phyloP scores from a whole-genome alignment of 2,888 invertebrate genomes.

The Sicus ferrugineus region DNA sequence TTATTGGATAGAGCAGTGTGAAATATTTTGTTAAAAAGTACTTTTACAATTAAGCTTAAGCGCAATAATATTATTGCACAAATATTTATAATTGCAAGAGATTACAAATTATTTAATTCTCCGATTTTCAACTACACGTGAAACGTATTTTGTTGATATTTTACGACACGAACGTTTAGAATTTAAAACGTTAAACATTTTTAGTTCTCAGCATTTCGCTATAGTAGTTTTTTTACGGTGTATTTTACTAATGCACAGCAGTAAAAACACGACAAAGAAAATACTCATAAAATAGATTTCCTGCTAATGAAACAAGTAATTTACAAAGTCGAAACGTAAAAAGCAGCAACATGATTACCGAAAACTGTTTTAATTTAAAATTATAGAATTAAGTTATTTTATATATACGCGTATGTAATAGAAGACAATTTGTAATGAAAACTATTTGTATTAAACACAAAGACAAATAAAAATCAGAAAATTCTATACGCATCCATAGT shows the following conservation, averaged over 20 bases:
- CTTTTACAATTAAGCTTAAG: no score
- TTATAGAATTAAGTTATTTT: background rate
- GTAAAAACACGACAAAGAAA: slow-evolving; percentile 7
- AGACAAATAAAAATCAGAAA: slow-evolving; percentile 4
- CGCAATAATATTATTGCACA: background rate
- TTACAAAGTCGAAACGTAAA: no score
- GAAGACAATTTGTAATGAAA: background rate
- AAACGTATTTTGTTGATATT: no score
- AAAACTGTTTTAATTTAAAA: background rate
- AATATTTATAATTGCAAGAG: no score
- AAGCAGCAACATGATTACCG: background rate
- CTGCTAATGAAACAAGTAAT: slow-evolving; percentile 12
- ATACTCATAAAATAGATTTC: slow-evolving; percentile 32
- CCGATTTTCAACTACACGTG: no score
- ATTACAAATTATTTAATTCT: no score
- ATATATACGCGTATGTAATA: background rate
- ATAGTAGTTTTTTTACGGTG: background rate
- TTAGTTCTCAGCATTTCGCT: background rate
- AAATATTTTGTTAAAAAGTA: no score
- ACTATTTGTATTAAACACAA: background rate
- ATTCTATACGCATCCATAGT: no score
- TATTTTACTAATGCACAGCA: background rate
- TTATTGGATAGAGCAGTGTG: no score
- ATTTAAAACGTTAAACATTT: background rate
- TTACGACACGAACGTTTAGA: slow-evolving; percentile 10